Conservation (phyloP, 2,113 vertebrate genomes). For the Toxotes jaculatrix region DNA sequence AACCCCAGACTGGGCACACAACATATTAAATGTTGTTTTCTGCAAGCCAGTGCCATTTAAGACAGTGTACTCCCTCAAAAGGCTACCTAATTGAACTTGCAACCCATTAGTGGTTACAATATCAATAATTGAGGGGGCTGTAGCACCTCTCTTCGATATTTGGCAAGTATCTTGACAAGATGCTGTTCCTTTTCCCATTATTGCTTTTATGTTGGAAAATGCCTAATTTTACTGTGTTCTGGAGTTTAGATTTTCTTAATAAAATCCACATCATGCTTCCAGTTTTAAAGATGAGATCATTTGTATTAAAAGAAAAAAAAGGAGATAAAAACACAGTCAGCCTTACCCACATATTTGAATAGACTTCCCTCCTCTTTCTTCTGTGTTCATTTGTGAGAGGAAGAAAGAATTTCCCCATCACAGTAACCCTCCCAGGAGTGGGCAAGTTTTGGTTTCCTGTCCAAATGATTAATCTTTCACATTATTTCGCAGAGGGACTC, state of each 20-base stretch:
- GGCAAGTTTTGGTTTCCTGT: conserved; percentile 69
- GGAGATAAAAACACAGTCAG: neutral
- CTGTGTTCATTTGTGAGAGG: conserved; percentile 36
- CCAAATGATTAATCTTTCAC: conserved; percentile 79
- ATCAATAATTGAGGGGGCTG: conserved; percentile 33
- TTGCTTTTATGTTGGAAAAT: conserved; percentile 17
- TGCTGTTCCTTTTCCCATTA: neutral
- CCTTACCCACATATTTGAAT: conserved; percentile 1
- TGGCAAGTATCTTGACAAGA: neutral
- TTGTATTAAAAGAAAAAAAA: neutral
- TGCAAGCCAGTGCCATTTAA: conserved; percentile 28
- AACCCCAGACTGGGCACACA: neutral
- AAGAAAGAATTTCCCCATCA: conserved; percentile 46
- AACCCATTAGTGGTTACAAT: conserved; percentile 36
- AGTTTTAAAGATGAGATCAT: neutral
- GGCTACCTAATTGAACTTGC: conserved; percentile 1
- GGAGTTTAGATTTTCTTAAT: conserved; percentile 3
- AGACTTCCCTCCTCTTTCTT: conserved; percentile 6
- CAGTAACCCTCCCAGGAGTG: conserved; percentile 54
- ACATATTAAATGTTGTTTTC: conserved; percentile 10
- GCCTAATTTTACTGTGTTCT: conserved; percentile 4
- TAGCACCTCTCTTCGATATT: conserved; percentile 11
- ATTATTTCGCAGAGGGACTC: conserved; percentile 71
- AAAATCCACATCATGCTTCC: neutral
- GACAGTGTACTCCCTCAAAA: conserved; percentile 15